These are phyloP conservation scores for Stenotaenia linearis DNA, from an alignment of 2,888 invertebrate species.

Conservation along the genomic window DNA sequence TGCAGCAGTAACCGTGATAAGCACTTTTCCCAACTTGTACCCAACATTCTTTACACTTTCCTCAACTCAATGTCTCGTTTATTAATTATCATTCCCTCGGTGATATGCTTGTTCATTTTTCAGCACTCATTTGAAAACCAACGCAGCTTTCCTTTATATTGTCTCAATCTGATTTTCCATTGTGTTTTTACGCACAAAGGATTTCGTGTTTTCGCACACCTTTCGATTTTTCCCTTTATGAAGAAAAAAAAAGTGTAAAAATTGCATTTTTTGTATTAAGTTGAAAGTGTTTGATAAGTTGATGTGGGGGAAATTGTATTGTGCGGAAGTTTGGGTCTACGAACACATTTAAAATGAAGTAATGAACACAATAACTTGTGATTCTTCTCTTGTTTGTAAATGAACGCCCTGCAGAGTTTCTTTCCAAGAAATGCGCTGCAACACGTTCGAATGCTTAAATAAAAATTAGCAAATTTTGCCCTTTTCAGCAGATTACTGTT, in stretches of 20 bases:
- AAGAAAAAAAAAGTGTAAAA: not conserved
- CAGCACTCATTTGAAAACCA: not conserved
- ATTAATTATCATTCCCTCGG: not conserved
- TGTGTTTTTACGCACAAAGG: not conserved
- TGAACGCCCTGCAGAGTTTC: not conserved
- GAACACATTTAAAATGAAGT: not conserved
- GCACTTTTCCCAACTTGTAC: not conserved
- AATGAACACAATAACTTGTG: not conserved
- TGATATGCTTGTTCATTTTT: not conserved
- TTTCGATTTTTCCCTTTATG: not conserved
- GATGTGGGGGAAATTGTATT: not conserved
- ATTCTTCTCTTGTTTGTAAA: not conserved
- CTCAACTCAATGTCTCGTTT: not conserved
- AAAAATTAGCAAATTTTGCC: not conserved
- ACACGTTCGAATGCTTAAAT: not conserved
- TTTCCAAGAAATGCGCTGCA: not conserved
- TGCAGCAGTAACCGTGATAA: not conserved
- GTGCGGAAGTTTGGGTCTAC: not conserved
- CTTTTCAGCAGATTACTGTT: not conserved
- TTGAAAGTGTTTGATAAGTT: not conserved
- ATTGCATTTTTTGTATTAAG: not conserved
- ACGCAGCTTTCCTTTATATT: not conserved
- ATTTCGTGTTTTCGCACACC: not conserved
- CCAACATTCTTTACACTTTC: not conserved
- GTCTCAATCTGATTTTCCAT: not conserved